Evolutionary conservation across 2,113 vertebrate species (phyloP).

Genomic region (Neogobius melanostomus): DNA sequence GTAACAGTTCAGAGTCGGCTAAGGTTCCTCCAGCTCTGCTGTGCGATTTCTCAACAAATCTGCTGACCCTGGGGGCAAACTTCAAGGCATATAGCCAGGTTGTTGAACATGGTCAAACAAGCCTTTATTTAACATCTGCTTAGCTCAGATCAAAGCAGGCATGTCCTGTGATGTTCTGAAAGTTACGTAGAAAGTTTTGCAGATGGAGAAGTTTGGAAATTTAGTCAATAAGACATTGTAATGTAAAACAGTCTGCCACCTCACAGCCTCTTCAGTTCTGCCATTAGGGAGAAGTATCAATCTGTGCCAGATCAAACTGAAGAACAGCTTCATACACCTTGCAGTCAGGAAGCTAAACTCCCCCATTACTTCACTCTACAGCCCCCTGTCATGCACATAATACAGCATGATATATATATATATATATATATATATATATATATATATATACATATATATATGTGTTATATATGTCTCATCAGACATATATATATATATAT

Average conservation of each 20-base stretch:
- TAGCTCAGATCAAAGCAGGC: slow-evolving; percentile 25
- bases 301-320: no score
- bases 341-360: no score
- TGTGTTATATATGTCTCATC: no score
- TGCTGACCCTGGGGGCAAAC: slow-evolving; percentile 14
- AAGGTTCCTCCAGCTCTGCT: not conserved
- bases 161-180: slow-evolving; percentile 14
- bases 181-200: not conserved
- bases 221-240: not conserved
- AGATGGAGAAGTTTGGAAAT: not conserved
- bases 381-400: no score
- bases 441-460: no score
- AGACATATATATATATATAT: no score
- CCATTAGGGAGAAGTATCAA: no score
- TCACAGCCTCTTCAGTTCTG: no score
- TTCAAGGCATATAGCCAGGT: slow-evolving; percentile 11
- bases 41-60: not conserved
- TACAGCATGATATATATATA: no score
- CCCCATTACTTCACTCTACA: no score
- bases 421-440: no score
- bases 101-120: slow-evolving; percentile 8
- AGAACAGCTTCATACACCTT: no score
- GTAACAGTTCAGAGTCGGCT: not conserved
- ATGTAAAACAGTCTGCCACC: not conserved
- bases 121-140: slow-evolving; percentile 15